phyloP scores from a whole-genome alignment of 2,888 invertebrate species.

The Eudemis profundana region DNA sequence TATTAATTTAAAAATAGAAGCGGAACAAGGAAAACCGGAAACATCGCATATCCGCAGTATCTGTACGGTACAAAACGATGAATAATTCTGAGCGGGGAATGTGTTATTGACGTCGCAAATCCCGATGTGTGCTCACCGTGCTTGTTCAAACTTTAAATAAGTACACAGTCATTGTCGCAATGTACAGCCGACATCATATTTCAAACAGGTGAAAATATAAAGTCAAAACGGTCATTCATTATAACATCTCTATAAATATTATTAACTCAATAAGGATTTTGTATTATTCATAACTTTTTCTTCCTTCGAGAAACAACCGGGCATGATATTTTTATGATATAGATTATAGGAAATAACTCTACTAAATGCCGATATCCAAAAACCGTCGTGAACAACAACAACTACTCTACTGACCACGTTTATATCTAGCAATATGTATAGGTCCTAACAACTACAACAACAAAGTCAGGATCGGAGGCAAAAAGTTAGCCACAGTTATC shows the following conservation, averaged over 20 bases:
- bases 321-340: no score
- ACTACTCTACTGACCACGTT: not conserved
- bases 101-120: constrained; percentile 18
- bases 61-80: not conserved
- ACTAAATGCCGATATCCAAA: no score
- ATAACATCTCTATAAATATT: no score
- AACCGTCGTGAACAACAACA: no score
- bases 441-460: not conserved
- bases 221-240: not conserved
- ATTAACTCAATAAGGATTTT: no score
- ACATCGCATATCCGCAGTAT: not conserved
- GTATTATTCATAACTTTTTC: no score
- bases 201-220: not conserved
- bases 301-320: not conserved
- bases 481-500: constrained; percentile 9
- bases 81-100: constrained; percentile 1
- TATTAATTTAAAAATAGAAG: not conserved
- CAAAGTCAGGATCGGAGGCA: not conserved
- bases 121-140: not conserved
- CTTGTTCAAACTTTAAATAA: constrained; percentile 6
- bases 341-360: no score
- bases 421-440: not conserved
- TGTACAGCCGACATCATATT: not conserved
- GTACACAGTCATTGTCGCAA: not conserved
- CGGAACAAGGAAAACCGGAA: not conserved